Base-by-base conservation (phyloP, 1,140 invertebrate genomes). In the Euborellia annulipes region DNA sequence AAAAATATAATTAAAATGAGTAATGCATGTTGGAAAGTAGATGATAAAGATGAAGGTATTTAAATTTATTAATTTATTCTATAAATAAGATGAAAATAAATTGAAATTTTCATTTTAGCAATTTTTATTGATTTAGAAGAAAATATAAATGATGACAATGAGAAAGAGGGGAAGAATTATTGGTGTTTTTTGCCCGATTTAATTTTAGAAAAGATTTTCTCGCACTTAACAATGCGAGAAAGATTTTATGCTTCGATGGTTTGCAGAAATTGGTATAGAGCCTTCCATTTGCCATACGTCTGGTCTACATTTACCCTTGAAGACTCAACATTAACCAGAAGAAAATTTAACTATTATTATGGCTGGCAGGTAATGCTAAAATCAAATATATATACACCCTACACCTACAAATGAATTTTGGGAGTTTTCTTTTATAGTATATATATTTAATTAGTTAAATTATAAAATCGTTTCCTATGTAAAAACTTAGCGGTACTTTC, bases 321-420 rank as follows among this genome's bases (percentile, higher is more conserved):
- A 46, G 84, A 87, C 56, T 69, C 65, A 8, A 84, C 82, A 0
- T 61, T 89, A 2, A 85, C 82, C 0, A 68, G 81, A 43, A 66
- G 78, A 3, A 77, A 77, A 56, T 87, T 76, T 56, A 85, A 86
- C 59, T 84, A 85, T 53, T 86, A 86, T 59, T 79, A 78, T 43
- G 85, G 85, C 8, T 87, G 84, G 76, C 78, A 82, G 61, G 71
- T 73, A 59, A 50, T 43, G 27, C 27, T 16, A 21, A 2, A 18
- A 11, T 36, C 3, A 13, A 11, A 36, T 20, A 1, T 8, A 19
- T 8, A 23, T n/a, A 17, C 14, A 13, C 14, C 32, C 20, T 46
- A 21, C 34, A n/a, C 11, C 6, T 21, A n/a, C n/a, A 21, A 13
- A 16, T 17, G 2, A 23, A n/a, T 20, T 8, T 23, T 16, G 16